These are phyloP conservation scores for Clarias fuscus DNA, from an alignment of 2,797 vertebrate genomes.

Conservation along the genomic window DNA sequence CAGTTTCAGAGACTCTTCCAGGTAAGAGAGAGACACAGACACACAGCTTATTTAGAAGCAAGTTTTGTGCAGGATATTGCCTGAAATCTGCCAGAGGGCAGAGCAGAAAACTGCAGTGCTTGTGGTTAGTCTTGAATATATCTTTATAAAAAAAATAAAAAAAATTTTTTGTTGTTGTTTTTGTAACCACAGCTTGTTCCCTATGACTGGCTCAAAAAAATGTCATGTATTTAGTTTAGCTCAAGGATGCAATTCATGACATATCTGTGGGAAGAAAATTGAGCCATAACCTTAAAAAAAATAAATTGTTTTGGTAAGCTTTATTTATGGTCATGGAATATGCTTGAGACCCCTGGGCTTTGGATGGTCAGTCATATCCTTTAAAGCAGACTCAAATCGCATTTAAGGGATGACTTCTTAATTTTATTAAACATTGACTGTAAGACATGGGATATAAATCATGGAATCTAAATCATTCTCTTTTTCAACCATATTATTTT, in stretches of 20 bases:
- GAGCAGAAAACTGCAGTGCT: constrained; percentile 2
- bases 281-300: not conserved
- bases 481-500: not conserved
- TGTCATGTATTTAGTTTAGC: not conserved
- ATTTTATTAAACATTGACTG: not conserved
- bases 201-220: not conserved
- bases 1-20: constrained; percentile 93
- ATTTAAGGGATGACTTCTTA: not conserved
- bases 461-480: not conserved
- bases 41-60: constrained; percentile 10
- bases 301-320: not conserved
- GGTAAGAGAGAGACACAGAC: constrained; percentile 68
- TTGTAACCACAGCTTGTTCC: not conserved
- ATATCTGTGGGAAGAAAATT: not conserved
- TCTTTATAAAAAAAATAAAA: not conserved
- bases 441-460: too few relatives aligned
- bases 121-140: constrained; percentile 3
- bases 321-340: not conserved
- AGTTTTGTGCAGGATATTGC: not conserved
- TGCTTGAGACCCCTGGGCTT: not conserved
- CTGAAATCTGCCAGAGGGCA: constrained; percentile 22
- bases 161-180: too few relatives aligned
- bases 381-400: not conserved
- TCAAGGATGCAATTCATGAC: not conserved
- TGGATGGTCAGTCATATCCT: not conserved